These are phyloP conservation scores for Dinomys branickii DNA, from an alignment of 2,113 vertebrate genomes.

Conservation along the genomic window DNA sequence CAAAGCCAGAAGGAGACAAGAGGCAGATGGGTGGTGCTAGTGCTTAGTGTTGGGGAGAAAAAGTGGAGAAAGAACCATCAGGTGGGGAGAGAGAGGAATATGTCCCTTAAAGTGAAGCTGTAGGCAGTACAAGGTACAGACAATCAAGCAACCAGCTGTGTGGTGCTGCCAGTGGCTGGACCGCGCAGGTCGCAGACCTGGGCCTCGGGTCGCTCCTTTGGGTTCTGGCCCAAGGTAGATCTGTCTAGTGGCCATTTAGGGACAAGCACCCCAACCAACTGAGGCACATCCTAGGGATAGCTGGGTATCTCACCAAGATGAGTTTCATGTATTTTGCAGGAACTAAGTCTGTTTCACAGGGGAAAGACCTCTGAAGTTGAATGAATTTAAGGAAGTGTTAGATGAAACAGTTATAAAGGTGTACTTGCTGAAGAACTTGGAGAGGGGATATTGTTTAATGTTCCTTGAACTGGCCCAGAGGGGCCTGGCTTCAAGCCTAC, in stretches of 20 bases:
- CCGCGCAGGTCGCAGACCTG: too few species aligned
- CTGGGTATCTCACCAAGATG: background rate
- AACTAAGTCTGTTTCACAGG: conserved; percentile 11
- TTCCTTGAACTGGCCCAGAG: background rate
- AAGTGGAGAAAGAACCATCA: background rate
- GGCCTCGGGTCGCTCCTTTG: too few species aligned
- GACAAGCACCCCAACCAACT: background rate
- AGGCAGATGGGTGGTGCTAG: background rate
- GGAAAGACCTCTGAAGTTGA: conserved; percentile 15
- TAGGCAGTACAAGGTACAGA: background rate
- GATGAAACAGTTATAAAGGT: background rate
- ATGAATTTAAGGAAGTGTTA: conserved; percentile 26
- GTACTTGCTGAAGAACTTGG: conserved; percentile 32
- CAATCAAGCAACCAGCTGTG: background rate
- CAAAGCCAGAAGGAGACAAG: background rate
- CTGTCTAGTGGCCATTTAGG: background rate
- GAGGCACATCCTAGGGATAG: background rate
- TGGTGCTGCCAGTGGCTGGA: too few species aligned
- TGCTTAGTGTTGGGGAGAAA: background rate
- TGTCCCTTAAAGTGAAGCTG: background rate
- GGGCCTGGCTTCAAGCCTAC: background rate
- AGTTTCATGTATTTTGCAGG: conserved; percentile 10
- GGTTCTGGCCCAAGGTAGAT: background rate
- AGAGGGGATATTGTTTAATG: background rate
- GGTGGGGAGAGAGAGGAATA: background rate